A percentile compares a stretch with the other conserved stretches of the same genome.
phyloP scores from a whole-genome alignment of 2,113 vertebrate genomes.

The Dicrurus megarhynchus region DNA sequence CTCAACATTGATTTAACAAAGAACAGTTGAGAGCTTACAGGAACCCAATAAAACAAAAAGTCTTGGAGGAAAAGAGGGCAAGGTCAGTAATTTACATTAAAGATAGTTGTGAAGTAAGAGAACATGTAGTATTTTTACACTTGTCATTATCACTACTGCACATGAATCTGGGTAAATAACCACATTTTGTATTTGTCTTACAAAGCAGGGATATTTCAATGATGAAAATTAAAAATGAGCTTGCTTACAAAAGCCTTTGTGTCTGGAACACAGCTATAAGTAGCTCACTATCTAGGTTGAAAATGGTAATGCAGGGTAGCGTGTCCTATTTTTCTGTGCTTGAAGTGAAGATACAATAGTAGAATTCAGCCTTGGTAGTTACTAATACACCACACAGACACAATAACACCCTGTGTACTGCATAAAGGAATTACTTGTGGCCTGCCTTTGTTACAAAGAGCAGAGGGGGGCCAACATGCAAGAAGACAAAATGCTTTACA shows the following conservation, averaged over 20 bases:
- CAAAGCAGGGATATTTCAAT: slow-evolving; percentile 34
- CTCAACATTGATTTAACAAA: background rate
- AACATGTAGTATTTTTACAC: background rate
- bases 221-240: slow-evolving; percentile 64
- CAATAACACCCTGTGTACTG: slow-evolving; percentile 90
- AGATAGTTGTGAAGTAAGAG: background rate
- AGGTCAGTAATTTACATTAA: background rate
- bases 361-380: slow-evolving; percentile 92
- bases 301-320: slow-evolving; percentile 68
- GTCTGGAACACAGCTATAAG: slow-evolving; percentile 64
- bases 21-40: background rate
- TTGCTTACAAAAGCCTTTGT: slow-evolving; percentile 69
- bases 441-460: slow-evolving; percentile 78
- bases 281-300: slow-evolving; percentile 75
- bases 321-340: slow-evolving; percentile 80
- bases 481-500: slow-evolving; percentile 73
- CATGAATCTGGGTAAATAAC: slow-evolving; percentile 38
- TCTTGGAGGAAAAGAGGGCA: background rate
- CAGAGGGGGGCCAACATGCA: slow-evolving; percentile 68
- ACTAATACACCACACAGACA: slow-evolving; percentile 89
- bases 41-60: background rate
- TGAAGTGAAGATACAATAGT: slow-evolving; percentile 87
- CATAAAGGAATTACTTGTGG: slow-evolving; percentile 92
- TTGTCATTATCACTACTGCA: background rate
- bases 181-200: slow-evolving; percentile 29